Conservation (phyloP, 1,140 invertebrate species). For the Drosophila nikananu region DNA sequence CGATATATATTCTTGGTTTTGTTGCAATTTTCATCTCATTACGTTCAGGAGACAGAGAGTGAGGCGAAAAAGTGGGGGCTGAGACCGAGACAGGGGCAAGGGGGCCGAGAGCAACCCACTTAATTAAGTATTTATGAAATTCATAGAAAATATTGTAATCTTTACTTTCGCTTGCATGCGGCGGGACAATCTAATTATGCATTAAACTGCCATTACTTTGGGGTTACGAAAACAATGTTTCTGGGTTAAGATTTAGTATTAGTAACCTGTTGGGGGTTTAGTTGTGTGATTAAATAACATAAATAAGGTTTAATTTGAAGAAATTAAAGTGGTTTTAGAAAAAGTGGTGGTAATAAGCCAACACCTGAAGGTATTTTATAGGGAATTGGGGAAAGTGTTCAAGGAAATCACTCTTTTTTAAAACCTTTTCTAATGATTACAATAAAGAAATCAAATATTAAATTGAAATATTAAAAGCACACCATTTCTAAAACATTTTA, state of each 20-base stretch:
- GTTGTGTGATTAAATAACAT: conserved; percentile 11
- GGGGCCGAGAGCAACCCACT: conserved; percentile 47
- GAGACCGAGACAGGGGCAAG: background rate
- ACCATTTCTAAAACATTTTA: too few relatives aligned
- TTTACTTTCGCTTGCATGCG: conserved; percentile 61
- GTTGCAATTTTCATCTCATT: conserved; percentile 70
- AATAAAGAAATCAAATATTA: too few relatives aligned
- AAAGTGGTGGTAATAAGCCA: conserved; percentile 2
- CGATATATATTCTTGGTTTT: conserved; percentile 37
- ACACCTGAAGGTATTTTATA: conserved; percentile 11
- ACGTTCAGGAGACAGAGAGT: conserved; percentile 27
- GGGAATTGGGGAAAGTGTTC: background rate
- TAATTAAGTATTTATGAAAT: conserved; percentile 82
- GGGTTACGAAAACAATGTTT: conserved; percentile 45
- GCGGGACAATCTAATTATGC: conserved; percentile 77
- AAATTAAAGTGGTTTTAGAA: background rate
- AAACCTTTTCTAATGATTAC: background rate
- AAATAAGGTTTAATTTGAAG: background rate
- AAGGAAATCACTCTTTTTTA: background rate
- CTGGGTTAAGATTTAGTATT: conserved; percentile 43
- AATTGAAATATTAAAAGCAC: too few relatives aligned
- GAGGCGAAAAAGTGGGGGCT: background rate
- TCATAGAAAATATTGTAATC: conserved; percentile 76
- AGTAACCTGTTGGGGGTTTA: background rate
- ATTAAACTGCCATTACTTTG: conserved; percentile 62